These are phyloP conservation scores for Scaptodrosophila latifasciaeformis DNA, from an alignment of 2,888 invertebrate species.

Conservation along the genomic window DNA sequence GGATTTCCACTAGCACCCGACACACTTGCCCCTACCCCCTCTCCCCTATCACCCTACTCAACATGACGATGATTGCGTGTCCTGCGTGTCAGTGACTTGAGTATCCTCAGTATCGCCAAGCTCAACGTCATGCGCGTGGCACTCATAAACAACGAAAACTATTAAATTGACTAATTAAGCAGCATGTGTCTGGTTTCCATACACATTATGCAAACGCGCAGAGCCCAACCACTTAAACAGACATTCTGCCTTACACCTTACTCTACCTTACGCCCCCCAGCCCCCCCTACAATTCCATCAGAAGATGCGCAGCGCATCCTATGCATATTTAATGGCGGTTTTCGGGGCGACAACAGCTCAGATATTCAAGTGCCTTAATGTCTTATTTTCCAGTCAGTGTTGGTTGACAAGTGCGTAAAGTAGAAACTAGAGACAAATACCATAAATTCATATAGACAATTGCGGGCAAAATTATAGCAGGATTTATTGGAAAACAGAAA, in stretches of 20 bases:
- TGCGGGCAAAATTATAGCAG: too few relatives aligned
- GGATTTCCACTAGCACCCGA: too few relatives aligned
- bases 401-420: too few relatives aligned
- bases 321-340: slow-evolving; percentile 2
- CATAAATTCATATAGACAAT: too few relatives aligned
- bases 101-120: slow-evolving; percentile 10
- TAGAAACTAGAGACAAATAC: too few relatives aligned
- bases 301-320: background rate
- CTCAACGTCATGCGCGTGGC: slow-evolving; percentile 19
- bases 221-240: background rate
- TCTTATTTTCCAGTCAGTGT: too few relatives aligned
- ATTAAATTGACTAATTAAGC: slow-evolving; percentile 60
- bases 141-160: slow-evolving; percentile 55
- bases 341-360: background rate
- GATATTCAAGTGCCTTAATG: background rate
- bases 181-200: slow-evolving; percentile 36
- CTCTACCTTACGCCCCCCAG: too few relatives aligned
- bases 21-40: too few relatives aligned
- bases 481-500: too few relatives aligned
- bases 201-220: slow-evolving; percentile 47
- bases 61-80: background rate
- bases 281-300: background rate
- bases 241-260: too few relatives aligned
- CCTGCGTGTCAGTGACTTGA: slow-evolving; percentile 44
- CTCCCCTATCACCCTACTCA: background rate